Conservation (phyloP, 2,113 vertebrate genomes). For the Uria aalge region DNA sequence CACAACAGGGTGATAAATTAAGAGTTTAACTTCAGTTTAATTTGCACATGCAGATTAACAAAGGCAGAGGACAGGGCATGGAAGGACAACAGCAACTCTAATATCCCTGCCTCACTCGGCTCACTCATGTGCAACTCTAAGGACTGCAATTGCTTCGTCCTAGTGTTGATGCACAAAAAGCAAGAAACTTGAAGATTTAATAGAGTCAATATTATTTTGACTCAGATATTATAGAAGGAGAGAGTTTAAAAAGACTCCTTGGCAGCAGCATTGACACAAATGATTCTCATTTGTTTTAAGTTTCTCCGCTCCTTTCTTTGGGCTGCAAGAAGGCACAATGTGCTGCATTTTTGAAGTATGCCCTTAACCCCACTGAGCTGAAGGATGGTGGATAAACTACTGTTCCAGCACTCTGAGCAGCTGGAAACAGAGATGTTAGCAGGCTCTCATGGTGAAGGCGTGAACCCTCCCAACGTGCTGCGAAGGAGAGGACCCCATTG, state of each 20-base stretch:
- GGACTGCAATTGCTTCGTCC: not conserved
- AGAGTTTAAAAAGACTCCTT: not conserved
- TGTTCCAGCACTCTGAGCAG: not conserved
- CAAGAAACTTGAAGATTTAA: not conserved
- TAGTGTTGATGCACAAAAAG: not conserved
- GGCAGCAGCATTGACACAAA: not conserved
- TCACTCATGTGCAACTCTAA: not conserved
- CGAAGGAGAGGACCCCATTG: not conserved
- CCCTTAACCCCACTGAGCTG: not conserved
- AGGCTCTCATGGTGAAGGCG: not conserved
- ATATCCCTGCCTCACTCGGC: not conserved
- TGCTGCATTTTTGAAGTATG: not conserved
- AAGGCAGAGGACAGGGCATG: not conserved
- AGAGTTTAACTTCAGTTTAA: conserved; percentile 18
- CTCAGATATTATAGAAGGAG: not conserved
- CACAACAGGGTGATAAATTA: conserved; percentile 22
- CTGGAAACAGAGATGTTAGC: not conserved
- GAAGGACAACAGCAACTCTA: not conserved
- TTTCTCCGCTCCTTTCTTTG: not conserved
- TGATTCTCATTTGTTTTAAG: not conserved
- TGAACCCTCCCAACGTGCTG: fast-evolving
- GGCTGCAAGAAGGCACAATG: not conserved
- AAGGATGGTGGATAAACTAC: not conserved
- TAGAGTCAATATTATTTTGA: not conserved
- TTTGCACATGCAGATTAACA: not conserved